Evolutionary conservation across 2,797 vertebrate species (phyloP).

Genomic region (Dendrocincla tyrannina): DNA sequence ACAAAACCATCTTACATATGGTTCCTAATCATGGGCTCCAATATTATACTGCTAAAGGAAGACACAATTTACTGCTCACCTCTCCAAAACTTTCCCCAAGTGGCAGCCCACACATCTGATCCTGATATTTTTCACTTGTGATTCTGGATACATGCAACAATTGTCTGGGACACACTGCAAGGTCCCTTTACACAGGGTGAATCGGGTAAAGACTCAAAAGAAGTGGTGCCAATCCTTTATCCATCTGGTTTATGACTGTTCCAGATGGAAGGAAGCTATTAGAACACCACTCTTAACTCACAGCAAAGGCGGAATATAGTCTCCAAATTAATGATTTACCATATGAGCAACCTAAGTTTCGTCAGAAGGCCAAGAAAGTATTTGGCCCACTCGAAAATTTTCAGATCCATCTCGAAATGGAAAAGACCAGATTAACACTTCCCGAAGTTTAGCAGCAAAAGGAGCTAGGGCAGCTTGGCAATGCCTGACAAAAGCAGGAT

Average conservation of each 20-base stretch:
- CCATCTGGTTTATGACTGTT: constrained; percentile 66
- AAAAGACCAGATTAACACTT: constrained; percentile 64
- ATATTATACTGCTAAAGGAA: not conserved
- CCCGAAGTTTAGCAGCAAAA: constrained; percentile 55
- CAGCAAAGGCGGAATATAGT: constrained; percentile 31
- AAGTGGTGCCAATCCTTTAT: constrained; percentile 62
- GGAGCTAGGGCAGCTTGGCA: constrained; percentile 9
- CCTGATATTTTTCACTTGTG: not conserved
- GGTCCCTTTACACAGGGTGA: constrained; percentile 45
- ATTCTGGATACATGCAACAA: constrained; percentile 50
- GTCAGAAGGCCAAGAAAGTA: constrained; percentile 60
- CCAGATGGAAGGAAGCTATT: constrained; percentile 66
- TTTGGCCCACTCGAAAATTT: constrained; percentile 72
- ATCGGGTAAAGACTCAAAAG: constrained; percentile 51
- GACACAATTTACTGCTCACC: not conserved
- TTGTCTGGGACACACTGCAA: constrained; percentile 32
- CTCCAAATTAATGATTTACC: constrained; percentile 63
- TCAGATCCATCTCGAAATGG: constrained; percentile 51
- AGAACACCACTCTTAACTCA: constrained; percentile 60
- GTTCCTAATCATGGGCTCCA: not conserved
- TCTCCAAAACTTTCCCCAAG: not conserved
- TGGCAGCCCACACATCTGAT: constrained; percentile 1
- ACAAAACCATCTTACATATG: not conserved
- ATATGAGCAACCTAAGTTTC: constrained; percentile 49
- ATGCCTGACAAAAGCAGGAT: not conserved